A percentile compares a stretch with the other conserved stretches of the same genome.
phyloP scores from a whole-genome alignment of 64 coral and sea anemone species.

The Actinia tenebrosa region DNA sequence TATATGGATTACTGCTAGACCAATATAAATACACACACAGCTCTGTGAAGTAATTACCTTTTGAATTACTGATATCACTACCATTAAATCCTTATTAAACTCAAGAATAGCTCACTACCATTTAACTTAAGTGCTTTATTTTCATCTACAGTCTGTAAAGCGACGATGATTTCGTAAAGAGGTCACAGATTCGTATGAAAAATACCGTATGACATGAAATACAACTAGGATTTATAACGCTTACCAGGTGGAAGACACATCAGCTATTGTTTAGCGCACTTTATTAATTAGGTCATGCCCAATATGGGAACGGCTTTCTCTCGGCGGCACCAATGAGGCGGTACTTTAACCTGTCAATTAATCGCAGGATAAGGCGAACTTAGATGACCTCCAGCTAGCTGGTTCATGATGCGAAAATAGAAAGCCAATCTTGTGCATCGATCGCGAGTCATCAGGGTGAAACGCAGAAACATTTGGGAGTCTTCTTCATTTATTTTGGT shows the following conservation, averaged over 20 bases:
- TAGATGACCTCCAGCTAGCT: neutral
- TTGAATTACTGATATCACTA: neutral
- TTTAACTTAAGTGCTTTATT: neutral
- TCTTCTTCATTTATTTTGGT: neutral
- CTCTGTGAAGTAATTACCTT: neutral
- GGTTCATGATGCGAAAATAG: neutral
- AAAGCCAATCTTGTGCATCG: neutral
- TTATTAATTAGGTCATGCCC: conserved; percentile 11
- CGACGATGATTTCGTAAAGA: neutral
- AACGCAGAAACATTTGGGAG: neutral
- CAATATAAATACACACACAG: neutral
- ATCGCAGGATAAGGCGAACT: neutral
- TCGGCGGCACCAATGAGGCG: neutral
- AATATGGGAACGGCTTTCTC: neutral
- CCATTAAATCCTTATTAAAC: neutral
- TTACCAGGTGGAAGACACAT: neutral
- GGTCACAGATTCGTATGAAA: neutral
- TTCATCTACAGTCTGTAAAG: neutral
- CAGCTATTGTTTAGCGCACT: conserved; percentile 6
- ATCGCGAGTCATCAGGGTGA: neutral
- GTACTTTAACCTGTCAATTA: conserved; percentile 14
- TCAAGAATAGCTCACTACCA: neutral
- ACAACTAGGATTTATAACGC: neutral
- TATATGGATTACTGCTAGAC: neutral
- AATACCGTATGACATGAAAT: neutral